Base-by-base conservation (phyloP, 37 sponge, comb jelly and placozoan genomes). In the Spongilla lacustris region DNA sequence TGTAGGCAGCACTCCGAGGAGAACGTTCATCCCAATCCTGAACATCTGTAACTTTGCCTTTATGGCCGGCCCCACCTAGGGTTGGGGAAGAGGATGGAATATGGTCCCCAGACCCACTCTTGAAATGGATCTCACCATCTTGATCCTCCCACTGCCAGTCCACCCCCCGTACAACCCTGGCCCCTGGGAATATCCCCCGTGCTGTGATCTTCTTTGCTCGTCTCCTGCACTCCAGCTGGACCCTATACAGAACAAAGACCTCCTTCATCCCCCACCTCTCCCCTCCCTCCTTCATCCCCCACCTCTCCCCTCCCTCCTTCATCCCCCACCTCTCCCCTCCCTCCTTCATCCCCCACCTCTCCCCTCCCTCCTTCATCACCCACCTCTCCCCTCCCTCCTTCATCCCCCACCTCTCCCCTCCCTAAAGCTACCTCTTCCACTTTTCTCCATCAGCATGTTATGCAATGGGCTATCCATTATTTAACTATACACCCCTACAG, bases 81-180 rank as follows among this genome's bases (percentile, higher is more conserved):
- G 26, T 36, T 32, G 30, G 73, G 12, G 73, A 14, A 2, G 73
- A 29, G 21, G 73, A 32, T 27, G 75, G 75, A 8, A 5, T 23
- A 14, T 35, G 35, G 58, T 58, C 58, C 58, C 58, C 58, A 58
- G 58, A 58, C 58, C 58, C 41, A 41, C 3, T 6, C 41, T 41
- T 41, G n/a, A n/a, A n/a, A n/a, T 41, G n/a, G 21, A 30, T 24
- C 92, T 86, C 67, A 93, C 96, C 96, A 50, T 96, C 96, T 67
- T 96, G 96, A 27, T 96, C 83, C 69, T 96, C 94, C 96, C 96
- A 96, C 50, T 86, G 74, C 96, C 96, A 96, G 81, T 96, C 91
- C 66, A 85, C 84, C 0, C 96, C 96, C 48, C 96, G 85, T 31
- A 96, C 91, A 10, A 96, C 91, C 36, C 89, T 81, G 37, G 94